phyloP scores from a whole-genome alignment of 2,888 invertebrate genomes.

The Microdon myrmicae region DNA sequence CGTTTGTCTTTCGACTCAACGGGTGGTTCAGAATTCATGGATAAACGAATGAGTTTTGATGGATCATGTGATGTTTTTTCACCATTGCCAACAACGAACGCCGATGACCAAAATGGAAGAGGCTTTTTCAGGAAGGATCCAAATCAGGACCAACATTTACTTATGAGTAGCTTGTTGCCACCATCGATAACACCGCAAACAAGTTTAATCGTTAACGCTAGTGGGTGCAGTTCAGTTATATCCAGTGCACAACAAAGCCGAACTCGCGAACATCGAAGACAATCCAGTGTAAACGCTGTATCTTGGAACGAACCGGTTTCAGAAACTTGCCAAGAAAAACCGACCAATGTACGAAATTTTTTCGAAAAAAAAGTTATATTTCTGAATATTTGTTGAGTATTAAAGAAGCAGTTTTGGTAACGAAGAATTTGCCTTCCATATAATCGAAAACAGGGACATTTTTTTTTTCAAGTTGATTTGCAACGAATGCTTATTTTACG shows the following conservation, averaged over 20 bases:
- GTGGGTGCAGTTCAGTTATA: constrained; percentile 56
- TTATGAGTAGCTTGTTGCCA: constrained; percentile 53
- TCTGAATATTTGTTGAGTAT: too few relatives aligned
- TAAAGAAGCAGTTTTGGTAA: constrained; percentile 8
- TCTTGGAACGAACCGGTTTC: constrained; percentile 67
- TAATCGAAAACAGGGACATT: too few relatives aligned
- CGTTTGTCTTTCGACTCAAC: constrained; percentile 84
- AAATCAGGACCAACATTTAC: constrained; percentile 13
- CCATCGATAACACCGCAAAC: constrained; percentile 54
- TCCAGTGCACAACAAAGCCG: constrained; percentile 49
- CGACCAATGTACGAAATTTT: constrained; percentile 32
- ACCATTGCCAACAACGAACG: constrained; percentile 74
- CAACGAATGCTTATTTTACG: too few relatives aligned
- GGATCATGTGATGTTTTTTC: constrained; percentile 88
- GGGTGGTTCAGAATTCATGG: constrained; percentile 77
- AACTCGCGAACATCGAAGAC: constrained; percentile 60
- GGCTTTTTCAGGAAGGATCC: constrained; percentile 12
- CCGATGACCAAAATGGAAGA: constrained; percentile 19
- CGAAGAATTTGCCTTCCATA: too few relatives aligned
- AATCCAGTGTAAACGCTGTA: constrained; percentile 65
- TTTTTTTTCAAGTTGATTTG: too few relatives aligned
- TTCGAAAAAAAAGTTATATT: constrained; percentile 12
- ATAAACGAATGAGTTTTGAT: constrained; percentile 74
- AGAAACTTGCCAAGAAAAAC: constrained; percentile 54
- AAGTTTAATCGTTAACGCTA: constrained; percentile 53